Percentiles rank a stretch among this genome's conserved stretches.
phyloP scores from a whole-genome alignment of 1,140 invertebrate species.

The Scaptomyza hsui region DNA sequence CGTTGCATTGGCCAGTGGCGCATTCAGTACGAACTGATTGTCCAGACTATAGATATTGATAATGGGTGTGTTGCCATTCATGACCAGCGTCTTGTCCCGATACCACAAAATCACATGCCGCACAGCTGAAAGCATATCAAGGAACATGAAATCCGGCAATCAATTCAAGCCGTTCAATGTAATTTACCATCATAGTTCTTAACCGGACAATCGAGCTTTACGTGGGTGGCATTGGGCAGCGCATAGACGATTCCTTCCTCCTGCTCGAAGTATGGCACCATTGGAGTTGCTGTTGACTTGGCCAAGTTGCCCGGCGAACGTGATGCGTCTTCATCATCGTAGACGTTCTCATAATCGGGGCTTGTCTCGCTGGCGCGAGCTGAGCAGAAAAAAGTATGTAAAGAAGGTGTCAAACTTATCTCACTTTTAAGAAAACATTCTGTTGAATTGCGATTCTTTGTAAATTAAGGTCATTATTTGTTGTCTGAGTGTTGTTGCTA shows the following conservation, averaged over 20 bases:
- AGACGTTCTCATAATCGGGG: conserved; percentile 37
- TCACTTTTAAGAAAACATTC: too few relatives aligned
- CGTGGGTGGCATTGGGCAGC: conserved; percentile 27
- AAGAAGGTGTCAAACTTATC: neutral
- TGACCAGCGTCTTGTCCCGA: conserved; percentile 33
- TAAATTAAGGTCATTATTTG: neutral
- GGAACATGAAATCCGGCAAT: neutral
- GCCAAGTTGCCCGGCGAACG: conserved; percentile 54
- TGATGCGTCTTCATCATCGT: conserved; percentile 53
- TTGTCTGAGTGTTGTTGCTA: neutral
- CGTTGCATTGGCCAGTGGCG: conserved; percentile 53
- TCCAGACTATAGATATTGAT: conserved; percentile 49
- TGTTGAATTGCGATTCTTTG: too few relatives aligned
- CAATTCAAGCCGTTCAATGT: neutral
- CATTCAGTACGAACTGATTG: conserved; percentile 41
- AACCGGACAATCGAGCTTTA: conserved; percentile 63
- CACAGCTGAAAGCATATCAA: conserved; percentile 18
- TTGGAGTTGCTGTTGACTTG: conserved; percentile 44
- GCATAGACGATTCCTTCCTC: conserved; percentile 45
- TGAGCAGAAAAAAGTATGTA: neutral
- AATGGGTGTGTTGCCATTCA: conserved; percentile 37
- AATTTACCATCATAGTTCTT: conserved; percentile 67
- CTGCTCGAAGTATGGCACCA: conserved; percentile 59
- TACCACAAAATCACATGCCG: conserved; percentile 66
- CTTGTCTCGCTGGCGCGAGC: conserved; percentile 25